These are phyloP conservation scores for Tenrec ecaudatus DNA, from an alignment of 2,113 vertebrate species.

Conservation along the genomic window DNA sequence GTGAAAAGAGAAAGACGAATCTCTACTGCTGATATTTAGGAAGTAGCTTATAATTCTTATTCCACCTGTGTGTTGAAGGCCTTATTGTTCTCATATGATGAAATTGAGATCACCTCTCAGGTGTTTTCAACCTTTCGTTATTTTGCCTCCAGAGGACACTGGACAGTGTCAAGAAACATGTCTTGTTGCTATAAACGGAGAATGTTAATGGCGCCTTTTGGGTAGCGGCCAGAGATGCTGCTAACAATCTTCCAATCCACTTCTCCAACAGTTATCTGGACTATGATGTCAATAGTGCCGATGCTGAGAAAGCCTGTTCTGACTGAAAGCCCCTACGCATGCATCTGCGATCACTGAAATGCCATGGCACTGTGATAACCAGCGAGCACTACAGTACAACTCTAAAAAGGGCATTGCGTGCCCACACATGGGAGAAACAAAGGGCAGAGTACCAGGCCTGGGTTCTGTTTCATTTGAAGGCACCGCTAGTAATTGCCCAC, in stretches of 20 bases:
- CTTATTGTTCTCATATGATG: slow-evolving; percentile 5
- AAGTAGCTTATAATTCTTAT: neutral
- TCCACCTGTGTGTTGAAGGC: neutral
- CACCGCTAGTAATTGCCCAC: neutral
- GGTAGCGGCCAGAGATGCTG: neutral
- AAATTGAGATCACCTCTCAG: neutral
- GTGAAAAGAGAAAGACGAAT: neutral
- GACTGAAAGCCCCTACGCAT: neutral
- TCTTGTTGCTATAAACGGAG: neutral
- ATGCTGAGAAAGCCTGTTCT: neutral
- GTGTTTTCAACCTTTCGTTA: neutral
- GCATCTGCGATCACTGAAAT: neutral
- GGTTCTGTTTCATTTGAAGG: neutral
- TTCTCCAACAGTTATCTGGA: neutral
- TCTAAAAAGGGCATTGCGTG: neutral
- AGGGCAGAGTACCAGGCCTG: neutral
- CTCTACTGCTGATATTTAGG: neutral
- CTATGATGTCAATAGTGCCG: neutral
- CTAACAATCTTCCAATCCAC: neutral
- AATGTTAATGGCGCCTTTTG: neutral
- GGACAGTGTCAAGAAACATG: neutral
- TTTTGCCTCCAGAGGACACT: neutral
- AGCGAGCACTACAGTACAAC: neutral
- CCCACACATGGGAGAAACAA: neutral
- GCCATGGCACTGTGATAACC: neutral